Evolutionary conservation across 2,888 invertebrate genomes (phyloP).

Genomic region (Cephus nigrinus): DNA sequence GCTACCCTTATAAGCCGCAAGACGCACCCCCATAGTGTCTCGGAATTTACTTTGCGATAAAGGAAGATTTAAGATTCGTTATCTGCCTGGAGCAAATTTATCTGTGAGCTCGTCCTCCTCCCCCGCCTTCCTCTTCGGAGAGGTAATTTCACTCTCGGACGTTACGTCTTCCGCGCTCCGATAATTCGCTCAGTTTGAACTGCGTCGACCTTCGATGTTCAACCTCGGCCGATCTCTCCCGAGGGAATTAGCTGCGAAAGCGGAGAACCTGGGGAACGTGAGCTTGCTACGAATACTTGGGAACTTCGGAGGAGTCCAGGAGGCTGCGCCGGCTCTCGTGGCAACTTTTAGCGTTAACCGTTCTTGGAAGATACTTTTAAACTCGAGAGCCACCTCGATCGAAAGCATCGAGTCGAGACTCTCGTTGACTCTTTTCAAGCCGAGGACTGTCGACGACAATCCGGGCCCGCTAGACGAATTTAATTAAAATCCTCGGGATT

Average conservation of each 20-base stretch:
- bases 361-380: too few species aligned
- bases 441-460: too few species aligned
- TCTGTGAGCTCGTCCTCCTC: constrained; percentile 20
- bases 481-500: constrained; percentile 63
- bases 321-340: too few species aligned
- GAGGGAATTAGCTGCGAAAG: too few species aligned
- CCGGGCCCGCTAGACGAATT: constrained; percentile 35
- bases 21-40: constrained; percentile 33
- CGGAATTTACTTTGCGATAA: constrained; percentile 52
- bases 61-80: constrained; percentile 44
- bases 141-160: background rate
- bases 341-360: too few species aligned
- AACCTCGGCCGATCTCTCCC: too few species aligned
- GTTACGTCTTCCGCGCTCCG: background rate
- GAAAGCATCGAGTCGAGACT: background rate
- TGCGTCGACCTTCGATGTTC: too few species aligned
- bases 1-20: constrained; percentile 36
- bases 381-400: too few species aligned
- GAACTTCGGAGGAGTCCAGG: too few species aligned
- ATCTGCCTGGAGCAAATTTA: constrained; percentile 48
- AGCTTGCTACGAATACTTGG: too few species aligned
- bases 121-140: background rate
- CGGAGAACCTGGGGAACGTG: too few species aligned
- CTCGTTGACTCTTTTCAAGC: background rate
- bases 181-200: too few species aligned